Conservation (phyloP, 2,113 vertebrate genomes). For the Anolis sagrei region DNA sequence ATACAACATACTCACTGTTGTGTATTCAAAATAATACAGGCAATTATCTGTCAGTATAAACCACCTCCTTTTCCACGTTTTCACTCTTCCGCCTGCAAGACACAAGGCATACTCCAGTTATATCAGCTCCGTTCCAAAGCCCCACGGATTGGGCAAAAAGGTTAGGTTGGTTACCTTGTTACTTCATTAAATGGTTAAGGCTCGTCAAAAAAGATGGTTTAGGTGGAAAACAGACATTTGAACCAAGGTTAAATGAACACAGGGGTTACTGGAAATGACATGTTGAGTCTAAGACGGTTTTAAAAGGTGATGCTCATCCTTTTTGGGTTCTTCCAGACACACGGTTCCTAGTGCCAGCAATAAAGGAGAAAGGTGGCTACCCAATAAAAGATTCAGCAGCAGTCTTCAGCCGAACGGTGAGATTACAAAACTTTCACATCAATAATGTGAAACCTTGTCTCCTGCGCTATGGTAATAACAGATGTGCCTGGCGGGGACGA, state of each 20-base stretch:
- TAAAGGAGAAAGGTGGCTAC: neutral
- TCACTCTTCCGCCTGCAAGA: constrained; percentile 90
- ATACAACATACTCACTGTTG: constrained; percentile 85
- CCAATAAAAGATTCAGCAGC: neutral
- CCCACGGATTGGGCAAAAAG: neutral
- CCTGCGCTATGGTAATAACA: no score
- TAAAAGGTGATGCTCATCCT: neutral
- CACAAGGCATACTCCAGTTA: constrained; percentile 57
- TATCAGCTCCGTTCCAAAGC: accelerated
- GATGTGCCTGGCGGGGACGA: no score
- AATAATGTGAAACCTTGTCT: no score
- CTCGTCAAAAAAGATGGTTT: constrained; percentile 16
- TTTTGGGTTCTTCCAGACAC: neutral
- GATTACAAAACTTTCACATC: neutral
- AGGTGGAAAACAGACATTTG: constrained; percentile 56
- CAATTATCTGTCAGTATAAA: constrained; percentile 99
- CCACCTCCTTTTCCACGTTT: constrained; percentile 99
- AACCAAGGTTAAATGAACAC: constrained; percentile 34
- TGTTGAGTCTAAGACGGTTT: constrained; percentile 17
- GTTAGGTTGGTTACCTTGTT: constrained; percentile 8
- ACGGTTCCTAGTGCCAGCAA: neutral
- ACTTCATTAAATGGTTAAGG: constrained; percentile 7
- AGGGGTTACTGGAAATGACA: neutral
- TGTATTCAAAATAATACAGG: constrained; percentile 98
- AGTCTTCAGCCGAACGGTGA: neutral